phyloP scores from a whole-genome alignment of 1,140 invertebrate genomes.

The Ceratosolen fusciceps region DNA sequence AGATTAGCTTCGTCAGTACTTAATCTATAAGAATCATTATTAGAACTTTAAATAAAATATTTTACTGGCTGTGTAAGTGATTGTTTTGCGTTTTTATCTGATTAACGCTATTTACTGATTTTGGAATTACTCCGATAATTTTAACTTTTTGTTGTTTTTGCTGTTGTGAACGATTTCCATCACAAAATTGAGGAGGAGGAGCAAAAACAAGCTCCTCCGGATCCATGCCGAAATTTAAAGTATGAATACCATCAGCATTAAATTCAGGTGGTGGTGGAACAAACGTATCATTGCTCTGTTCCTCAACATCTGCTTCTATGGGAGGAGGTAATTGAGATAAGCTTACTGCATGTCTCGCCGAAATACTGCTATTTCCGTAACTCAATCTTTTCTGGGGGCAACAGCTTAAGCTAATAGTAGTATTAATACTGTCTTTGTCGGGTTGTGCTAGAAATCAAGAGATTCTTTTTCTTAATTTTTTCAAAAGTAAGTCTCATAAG shows the following conservation, averaged over 20 bases:
- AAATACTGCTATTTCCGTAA: slow-evolving; percentile 68
- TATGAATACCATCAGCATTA: slow-evolving; percentile 70
- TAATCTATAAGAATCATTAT: slow-evolving; percentile 27
- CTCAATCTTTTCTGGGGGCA: slow-evolving; percentile 49
- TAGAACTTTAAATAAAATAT: no score
- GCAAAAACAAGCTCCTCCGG: slow-evolving; percentile 75
- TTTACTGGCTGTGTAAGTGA: slow-evolving; percentile 73
- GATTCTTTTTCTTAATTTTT: no score
- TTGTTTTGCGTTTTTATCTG: slow-evolving; percentile 71
- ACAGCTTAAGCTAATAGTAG: slow-evolving; percentile 12
- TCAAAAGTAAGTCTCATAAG: no score
- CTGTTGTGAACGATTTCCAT: slow-evolving; percentile 65
- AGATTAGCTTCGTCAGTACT: neutral
- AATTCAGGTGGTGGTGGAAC: slow-evolving; percentile 87
- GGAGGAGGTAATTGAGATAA: slow-evolving; percentile 86
- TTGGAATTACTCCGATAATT: slow-evolving; percentile 85
- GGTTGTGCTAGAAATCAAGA: neutral
- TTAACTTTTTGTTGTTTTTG: slow-evolving; percentile 75
- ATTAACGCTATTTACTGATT: slow-evolving; percentile 64
- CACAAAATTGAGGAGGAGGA: slow-evolving; percentile 81
- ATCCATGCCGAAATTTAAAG: slow-evolving; percentile 53
- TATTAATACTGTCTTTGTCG: slow-evolving; percentile 59
- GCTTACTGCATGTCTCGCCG: slow-evolving; percentile 81
- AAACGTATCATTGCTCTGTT: slow-evolving; percentile 77
- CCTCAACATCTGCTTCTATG: slow-evolving; percentile 81